phyloP scores from a whole-genome alignment of 2,113 vertebrate genomes.

The Epinephelus moara region DNA sequence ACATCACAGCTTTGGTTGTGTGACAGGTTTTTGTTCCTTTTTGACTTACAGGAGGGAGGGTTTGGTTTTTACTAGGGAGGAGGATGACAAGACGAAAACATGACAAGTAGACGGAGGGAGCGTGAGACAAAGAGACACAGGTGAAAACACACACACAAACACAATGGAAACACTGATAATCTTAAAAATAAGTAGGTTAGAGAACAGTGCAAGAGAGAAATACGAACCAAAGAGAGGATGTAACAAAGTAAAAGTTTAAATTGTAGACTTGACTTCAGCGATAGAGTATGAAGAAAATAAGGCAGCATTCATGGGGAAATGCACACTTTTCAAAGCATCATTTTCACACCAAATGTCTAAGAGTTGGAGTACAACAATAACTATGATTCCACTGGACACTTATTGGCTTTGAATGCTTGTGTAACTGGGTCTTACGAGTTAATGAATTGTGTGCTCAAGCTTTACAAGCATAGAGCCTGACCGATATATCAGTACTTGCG shows the following conservation, averaged over 20 bases:
- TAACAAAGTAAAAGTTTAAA: background rate
- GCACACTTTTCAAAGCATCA: background rate
- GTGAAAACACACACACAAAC: conserved; percentile 57
- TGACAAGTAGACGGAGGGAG: conserved; percentile 41
- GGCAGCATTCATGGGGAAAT: conserved; percentile 22
- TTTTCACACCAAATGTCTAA: background rate
- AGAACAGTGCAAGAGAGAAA: background rate
- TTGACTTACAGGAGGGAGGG: conserved; percentile 70
- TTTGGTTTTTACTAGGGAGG: conserved; percentile 71
- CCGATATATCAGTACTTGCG: background rate
- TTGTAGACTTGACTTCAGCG: conserved; percentile 8
- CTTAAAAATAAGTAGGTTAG: background rate
- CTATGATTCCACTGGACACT: background rate
- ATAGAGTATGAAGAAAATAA: background rate
- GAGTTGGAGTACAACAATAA: too few species aligned
- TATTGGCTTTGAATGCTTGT: background rate
- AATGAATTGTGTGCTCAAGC: background rate
- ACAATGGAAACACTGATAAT: conserved; percentile 29
- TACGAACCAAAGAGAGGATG: background rate
- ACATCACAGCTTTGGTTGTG: conserved; percentile 9
- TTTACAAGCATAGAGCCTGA: conserved; percentile 11
- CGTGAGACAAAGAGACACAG: conserved; percentile 60
- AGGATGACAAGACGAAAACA: conserved; percentile 58
- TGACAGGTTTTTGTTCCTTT: conserved; percentile 26
- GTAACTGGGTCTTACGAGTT: conserved; percentile 1